Evolutionary conservation across 1,140 invertebrate species (phyloP).

Genomic region (Drosophila santomea): DNA sequence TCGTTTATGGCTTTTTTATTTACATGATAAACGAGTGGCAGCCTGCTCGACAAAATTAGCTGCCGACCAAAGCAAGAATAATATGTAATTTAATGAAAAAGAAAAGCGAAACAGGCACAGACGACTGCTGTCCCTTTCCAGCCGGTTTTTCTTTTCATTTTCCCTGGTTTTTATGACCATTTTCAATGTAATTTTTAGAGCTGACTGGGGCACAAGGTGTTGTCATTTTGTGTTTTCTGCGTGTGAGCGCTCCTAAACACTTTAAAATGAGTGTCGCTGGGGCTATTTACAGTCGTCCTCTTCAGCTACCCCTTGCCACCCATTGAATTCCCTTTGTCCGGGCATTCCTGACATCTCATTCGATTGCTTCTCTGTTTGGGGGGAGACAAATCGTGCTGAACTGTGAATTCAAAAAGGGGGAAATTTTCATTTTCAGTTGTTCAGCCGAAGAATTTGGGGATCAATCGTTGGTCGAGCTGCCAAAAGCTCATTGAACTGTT

Average conservation of each 20-base stretch:
- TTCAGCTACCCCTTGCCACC: conserved; percentile 3
- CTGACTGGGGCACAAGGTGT: conserved; percentile 70
- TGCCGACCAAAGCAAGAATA: conserved; percentile 58
- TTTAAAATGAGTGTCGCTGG: conserved; percentile 71
- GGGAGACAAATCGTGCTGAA: conserved; percentile 20
- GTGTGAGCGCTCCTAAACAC: conserved; percentile 63
- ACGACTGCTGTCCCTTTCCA: conserved; percentile 3
- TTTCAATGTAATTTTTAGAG: conserved; percentile 77
- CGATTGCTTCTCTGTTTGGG: conserved; percentile 14
- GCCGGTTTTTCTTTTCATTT: conserved; percentile 36
- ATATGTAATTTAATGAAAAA: conserved; percentile 77
- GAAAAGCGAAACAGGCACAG: conserved; percentile 35
- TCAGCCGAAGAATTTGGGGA: conserved; percentile 7
- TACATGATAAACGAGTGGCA: conserved; percentile 54
- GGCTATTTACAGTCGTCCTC: conserved; percentile 54
- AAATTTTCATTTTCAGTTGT: conserved; percentile 23
- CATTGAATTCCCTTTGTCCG: background rate
- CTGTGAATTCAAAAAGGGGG: conserved; percentile 28
- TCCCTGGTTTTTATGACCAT: conserved; percentile 66
- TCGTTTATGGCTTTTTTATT: conserved; percentile 70
- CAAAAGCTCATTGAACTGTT: conserved; percentile 38
- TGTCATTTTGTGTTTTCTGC: conserved; percentile 38
- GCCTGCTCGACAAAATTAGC: conserved; percentile 56
- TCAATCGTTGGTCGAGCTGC: conserved; percentile 8
- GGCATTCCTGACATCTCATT: conserved; percentile 39